Conservation (phyloP, 2,113 vertebrate genomes). For the Lasiurus cinereus region DNA sequence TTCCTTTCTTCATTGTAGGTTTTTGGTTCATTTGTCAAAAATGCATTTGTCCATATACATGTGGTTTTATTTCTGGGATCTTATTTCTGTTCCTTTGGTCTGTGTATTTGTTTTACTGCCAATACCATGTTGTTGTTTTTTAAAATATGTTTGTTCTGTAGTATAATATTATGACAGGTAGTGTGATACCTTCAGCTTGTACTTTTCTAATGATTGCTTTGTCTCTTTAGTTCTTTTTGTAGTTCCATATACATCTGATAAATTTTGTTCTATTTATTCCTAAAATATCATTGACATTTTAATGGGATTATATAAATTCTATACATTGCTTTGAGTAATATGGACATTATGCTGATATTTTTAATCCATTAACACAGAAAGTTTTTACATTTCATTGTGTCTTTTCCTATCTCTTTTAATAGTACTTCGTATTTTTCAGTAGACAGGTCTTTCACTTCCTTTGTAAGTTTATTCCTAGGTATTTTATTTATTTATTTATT, state of each 20-base stretch:
- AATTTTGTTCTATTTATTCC: not conserved
- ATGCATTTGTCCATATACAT: not conserved
- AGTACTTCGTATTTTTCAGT: not conserved
- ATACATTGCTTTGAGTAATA: not conserved
- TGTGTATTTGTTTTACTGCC: not conserved
- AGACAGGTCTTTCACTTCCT: not conserved
- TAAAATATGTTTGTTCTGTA: not conserved
- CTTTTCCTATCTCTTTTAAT: not conserved
- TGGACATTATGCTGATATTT: not conserved
- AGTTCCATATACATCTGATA: not conserved
- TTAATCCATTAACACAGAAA: not conserved
- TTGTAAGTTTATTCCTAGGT: not conserved
- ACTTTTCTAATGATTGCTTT: not conserved
- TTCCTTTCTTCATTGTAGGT: not conserved
- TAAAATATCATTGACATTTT: not conserved
- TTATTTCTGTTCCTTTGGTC: not conserved
- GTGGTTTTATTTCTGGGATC: not conserved
- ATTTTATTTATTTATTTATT: not conserved
- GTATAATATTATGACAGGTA: not conserved
- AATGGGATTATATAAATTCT: not conserved
- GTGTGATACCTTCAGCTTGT: not conserved
- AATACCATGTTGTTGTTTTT: not conserved
- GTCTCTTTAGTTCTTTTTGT: not conserved
- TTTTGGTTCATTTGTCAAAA: not conserved
- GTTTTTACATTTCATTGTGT: not conserved